Evolutionary conservation across 2,113 vertebrate genomes (phyloP).

Genomic region (Hyperopisus bebe): DNA sequence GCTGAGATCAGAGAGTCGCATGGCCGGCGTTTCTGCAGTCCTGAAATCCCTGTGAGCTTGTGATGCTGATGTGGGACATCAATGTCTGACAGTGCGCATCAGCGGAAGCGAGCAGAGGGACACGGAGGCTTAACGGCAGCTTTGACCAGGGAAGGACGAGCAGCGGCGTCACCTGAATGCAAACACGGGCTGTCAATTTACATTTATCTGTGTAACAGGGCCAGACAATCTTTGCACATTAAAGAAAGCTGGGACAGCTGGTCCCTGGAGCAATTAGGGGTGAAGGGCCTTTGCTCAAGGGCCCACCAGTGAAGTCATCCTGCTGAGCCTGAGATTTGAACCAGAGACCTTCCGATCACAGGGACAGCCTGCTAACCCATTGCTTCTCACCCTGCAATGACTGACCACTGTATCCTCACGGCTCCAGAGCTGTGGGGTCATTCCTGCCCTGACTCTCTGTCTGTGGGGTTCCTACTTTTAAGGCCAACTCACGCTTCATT

Average conservation of each 20-base stretch:
- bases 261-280: background rate
- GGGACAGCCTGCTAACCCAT: background rate
- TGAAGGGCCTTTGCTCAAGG: background rate
- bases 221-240: background rate
- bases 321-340: background rate
- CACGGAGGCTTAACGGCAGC: background rate
- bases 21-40: background rate
- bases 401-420: background rate
- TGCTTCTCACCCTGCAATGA: background rate
- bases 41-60: background rate
- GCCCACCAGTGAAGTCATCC: background rate
- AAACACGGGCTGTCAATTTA: background rate
- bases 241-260: no score
- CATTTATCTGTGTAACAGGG: background rate
- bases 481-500: no score
- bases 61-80: background rate
- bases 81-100: background rate
- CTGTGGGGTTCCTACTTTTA: background rate
- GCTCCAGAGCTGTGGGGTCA: background rate
- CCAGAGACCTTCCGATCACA: no score
- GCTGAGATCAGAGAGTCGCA: background rate
- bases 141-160: background rate
- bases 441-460: background rate
- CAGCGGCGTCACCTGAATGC: background rate
- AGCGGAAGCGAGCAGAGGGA: background rate